phyloP scores from a whole-genome alignment of 2,113 vertebrate genomes.

The Tetraodon nigroviridis region DNA sequence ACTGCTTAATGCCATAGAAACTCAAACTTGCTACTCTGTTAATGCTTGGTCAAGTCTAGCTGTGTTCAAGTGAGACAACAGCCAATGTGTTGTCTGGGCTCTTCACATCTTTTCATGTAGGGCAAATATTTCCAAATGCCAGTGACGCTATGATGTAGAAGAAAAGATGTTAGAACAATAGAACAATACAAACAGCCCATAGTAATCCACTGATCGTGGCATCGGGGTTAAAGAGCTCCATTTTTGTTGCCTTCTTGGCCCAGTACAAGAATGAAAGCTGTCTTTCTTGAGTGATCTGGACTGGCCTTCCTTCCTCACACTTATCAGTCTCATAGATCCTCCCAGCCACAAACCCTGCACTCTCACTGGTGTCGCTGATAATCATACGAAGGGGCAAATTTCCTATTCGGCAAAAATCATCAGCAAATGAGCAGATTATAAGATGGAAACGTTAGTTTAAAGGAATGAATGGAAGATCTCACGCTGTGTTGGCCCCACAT shows the following conservation, averaged over 20 bases:
- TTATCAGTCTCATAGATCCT: not conserved
- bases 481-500: no score
- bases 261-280: constrained; percentile 18
- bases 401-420: constrained; percentile 9
- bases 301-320: constrained; percentile 33
- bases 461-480: not conserved
- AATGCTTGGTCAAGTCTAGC: constrained; percentile 10
- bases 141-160: constrained; percentile 19
- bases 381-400: constrained; percentile 10
- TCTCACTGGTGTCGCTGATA: constrained; percentile 1
- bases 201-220: constrained; percentile 26
- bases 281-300: constrained; percentile 17
- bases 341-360: constrained; percentile 1
- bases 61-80: constrained; percentile 9
- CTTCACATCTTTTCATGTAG: constrained; percentile 6
- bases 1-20: not conserved
- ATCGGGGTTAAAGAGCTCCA: constrained; percentile 26
- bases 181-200: constrained; percentile 41
- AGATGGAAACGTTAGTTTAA: constrained; percentile 8
- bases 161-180: constrained; percentile 34
- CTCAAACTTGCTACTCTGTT: constrained; percentile 33
- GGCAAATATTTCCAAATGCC: constrained; percentile 3
- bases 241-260: constrained; percentile 19
- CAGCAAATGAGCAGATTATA: not conserved
- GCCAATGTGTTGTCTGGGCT: constrained; percentile 13